A percentile compares a stretch with the other conserved stretches of the same genome.
Evolutionary conservation across 2,797 vertebrate genomes (phyloP).

Genomic region (Balearica regulorum): DNA sequence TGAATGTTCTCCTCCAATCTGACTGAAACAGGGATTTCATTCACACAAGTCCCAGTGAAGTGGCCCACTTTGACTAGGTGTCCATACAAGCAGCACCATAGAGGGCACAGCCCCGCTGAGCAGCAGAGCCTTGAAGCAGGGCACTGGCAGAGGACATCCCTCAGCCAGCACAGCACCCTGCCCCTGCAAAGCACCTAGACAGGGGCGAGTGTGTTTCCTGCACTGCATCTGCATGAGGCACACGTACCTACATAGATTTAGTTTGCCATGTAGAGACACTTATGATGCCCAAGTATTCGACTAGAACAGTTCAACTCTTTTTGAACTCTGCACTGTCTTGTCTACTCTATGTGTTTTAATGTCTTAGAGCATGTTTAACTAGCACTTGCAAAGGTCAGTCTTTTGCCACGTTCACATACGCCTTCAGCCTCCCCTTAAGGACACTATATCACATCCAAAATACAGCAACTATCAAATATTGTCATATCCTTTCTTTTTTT

Average conservation of each 20-base stretch:
- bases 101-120: not conserved
- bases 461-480: not conserved
- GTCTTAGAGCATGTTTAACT: not conserved
- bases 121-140: not conserved
- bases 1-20: not conserved
- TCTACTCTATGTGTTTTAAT: not conserved
- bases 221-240: not conserved
- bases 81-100: not conserved
- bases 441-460: not conserved
- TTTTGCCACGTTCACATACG: not conserved
- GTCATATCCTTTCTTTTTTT: not conserved
- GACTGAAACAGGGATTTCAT: not conserved
- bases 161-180: not conserved
- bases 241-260: too few relatives aligned
- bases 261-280: accelerated
- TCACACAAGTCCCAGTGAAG: not conserved
- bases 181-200: too few relatives aligned
- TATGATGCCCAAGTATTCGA: not conserved
- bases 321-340: not conserved
- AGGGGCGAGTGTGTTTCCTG: not conserved
- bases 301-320: not conserved
- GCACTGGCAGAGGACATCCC: not conserved
- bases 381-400: not conserved
- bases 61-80: not conserved
- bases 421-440: not conserved